Evolutionary conservation across 1,140 invertebrate genomes (phyloP).

Genomic region (Apis laboriosa): DNA sequence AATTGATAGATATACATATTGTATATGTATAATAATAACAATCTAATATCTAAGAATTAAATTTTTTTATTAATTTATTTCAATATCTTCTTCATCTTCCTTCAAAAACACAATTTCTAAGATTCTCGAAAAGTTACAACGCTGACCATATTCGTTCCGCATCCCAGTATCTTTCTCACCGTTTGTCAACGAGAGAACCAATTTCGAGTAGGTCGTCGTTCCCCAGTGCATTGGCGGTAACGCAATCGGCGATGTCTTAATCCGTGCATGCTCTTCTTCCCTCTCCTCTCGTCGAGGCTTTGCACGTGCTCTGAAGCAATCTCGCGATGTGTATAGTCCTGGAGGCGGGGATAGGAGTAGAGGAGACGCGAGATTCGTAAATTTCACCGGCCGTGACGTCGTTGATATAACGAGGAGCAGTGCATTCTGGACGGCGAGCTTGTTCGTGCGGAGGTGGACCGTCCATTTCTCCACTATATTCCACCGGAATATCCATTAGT

Average conservation of each 20-base stretch:
- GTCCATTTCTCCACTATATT: constrained; percentile 75
- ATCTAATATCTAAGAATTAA: too few species aligned
- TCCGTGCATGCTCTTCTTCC: background rate
- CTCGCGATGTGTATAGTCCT: constrained; percentile 30
- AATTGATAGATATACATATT: too few species aligned
- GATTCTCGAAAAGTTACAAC: background rate
- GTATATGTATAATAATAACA: too few species aligned
- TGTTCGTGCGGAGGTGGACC: constrained; percentile 68
- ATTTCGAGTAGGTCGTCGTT: constrained; percentile 18
- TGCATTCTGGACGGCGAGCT: constrained; percentile 51
- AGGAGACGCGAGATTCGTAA: constrained; percentile 36
- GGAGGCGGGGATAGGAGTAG: background rate
- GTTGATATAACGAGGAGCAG: constrained; percentile 59
- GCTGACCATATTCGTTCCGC: background rate
- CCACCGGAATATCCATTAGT: constrained; percentile 80
- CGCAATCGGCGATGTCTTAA: constrained; percentile 39
- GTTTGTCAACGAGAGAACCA: constrained; percentile 43
- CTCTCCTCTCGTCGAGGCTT: background rate
- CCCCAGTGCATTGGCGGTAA: constrained; percentile 33
- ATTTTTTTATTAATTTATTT: too few species aligned
- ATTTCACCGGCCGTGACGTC: constrained; percentile 59
- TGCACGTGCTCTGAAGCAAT: constrained; percentile 52
- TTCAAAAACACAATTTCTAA: background rate
- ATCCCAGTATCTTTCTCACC: background rate
- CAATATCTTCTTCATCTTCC: too few species aligned